Percentiles rank a stretch among this genome's conserved stretches.
Evolutionary conservation across 2,113 vertebrate genomes (phyloP).

Genomic region (Chauna torquata): DNA sequence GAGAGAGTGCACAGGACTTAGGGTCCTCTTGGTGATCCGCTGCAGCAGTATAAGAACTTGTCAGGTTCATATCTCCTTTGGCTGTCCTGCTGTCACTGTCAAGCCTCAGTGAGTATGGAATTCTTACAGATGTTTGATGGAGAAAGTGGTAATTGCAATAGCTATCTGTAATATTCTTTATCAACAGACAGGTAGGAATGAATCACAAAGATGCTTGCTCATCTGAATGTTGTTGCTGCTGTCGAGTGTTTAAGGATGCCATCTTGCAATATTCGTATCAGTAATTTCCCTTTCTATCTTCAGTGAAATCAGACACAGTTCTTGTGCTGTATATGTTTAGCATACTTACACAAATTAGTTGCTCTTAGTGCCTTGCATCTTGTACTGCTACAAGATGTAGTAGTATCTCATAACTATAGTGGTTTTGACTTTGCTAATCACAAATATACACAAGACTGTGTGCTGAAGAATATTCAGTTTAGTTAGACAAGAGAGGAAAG

Average conservation of each 20-base stretch:
- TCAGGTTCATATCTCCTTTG: background rate
- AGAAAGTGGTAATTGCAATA: constrained; percentile 27
- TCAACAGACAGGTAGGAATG: constrained; percentile 16
- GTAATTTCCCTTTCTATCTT: constrained; percentile 51
- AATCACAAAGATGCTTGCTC: constrained; percentile 49
- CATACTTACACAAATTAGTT: background rate
- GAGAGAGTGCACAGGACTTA: background rate
- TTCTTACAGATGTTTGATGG: background rate
- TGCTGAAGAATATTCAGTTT: background rate
- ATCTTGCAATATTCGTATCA: constrained; percentile 37
- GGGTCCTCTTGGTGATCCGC: background rate
- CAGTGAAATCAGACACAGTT: constrained; percentile 15
- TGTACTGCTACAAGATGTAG: background rate
- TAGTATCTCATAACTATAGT: background rate
- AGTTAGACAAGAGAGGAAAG: background rate
- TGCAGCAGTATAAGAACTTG: background rate
- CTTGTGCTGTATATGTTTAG: constrained; percentile 9
- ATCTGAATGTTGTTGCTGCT: constrained; percentile 37
- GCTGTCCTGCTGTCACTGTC: background rate
- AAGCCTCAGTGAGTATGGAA: background rate
- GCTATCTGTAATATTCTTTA: constrained; percentile 23
- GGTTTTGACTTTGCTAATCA: background rate
- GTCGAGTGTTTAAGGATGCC: constrained; percentile 26
- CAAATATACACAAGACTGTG: background rate
- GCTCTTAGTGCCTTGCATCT: background rate